These are phyloP conservation scores for Noctua janthe DNA, from an alignment of 2,888 invertebrate genomes.

Conservation along the genomic window DNA sequence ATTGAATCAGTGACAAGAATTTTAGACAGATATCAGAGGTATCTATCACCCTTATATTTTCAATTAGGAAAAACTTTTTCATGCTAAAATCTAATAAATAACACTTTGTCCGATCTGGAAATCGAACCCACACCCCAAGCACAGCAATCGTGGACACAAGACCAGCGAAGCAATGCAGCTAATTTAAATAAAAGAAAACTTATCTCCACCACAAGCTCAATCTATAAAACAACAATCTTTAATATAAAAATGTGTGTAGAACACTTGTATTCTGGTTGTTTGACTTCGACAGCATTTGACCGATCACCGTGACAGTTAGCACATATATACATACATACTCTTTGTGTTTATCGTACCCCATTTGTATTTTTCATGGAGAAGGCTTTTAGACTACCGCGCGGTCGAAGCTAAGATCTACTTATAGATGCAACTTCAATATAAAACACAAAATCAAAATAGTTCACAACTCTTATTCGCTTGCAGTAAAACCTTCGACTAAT, in stretches of 20 bases:
- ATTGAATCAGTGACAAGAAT: neutral
- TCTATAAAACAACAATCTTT: too few species aligned
- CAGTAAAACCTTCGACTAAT: conserved; percentile 38
- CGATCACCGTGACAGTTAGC: neutral
- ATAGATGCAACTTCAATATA: too few species aligned
- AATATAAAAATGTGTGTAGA: too few species aligned
- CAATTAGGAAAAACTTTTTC: neutral
- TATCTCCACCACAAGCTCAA: too few species aligned
- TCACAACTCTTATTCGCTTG: conserved; percentile 13
- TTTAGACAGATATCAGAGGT: neutral
- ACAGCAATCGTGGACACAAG: too few species aligned
- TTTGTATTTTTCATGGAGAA: neutral
- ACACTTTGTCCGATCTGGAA: too few species aligned
- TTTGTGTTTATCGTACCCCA: too few species aligned
- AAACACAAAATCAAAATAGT: neutral
- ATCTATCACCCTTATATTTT: neutral
- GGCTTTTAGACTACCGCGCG: neutral
- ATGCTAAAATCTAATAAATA: neutral
- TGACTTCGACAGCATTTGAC: neutral
- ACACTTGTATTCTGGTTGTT: neutral
- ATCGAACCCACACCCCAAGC: too few species aligned
- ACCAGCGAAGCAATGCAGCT: too few species aligned
- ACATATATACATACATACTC: neutral
- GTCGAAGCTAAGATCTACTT: neutral
- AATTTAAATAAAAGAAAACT: too few species aligned